Evolutionary conservation across 2,888 invertebrate genomes (phyloP), one percentile per base, ranked within the genome.

Genomic region (Calameuta pallipes): DNA sequence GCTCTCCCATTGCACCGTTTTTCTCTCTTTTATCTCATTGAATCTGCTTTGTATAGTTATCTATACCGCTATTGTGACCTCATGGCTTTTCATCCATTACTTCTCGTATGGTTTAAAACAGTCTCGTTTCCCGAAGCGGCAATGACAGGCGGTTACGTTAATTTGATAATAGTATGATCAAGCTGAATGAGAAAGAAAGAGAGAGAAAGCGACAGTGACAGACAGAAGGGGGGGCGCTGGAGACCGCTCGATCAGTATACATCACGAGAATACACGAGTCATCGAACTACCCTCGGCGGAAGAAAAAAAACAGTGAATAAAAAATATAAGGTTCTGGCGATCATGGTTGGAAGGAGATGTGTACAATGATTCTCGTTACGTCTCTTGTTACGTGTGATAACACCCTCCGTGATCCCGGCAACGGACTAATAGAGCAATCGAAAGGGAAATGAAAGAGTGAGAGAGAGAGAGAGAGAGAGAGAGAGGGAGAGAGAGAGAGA

Each of bases 401-500:
- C 91, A 89, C 69, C 36, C 88, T 89, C 89, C 89, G 89, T 87
- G 88, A 88, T 89, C 90, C 90, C 87, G 88, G 86, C 85, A 85
- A 84, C 82, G 85, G 84, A 80, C 76, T 84, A 76, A 80, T 80
- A 41, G 4, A 23, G 41, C 41, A 41, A 41, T 41, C 23, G 41
- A 41, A 41, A 23, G 15, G 23, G 41, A 41, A 41, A 41, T 23
- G 41, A 41, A 41, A 23, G 71, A 71, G 71, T 15, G 71, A 71
- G 71, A 71, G 71, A 71, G 71, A 71, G 31, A 31, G 3, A 71
- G 71, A 70, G 31, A 70, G 15, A 1, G 11, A 70, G 4, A 1
- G n/a, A 1, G 30, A 4, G 1, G 13, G 31, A n/a, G 69, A 69
- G n/a, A 69, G 2, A 0, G 37, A 0, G 37, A 4, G 37, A 4